These are phyloP conservation scores for Daubentonia madagascariensis DNA, from an alignment of 2,113 vertebrate genomes.

Conservation along the genomic window DNA sequence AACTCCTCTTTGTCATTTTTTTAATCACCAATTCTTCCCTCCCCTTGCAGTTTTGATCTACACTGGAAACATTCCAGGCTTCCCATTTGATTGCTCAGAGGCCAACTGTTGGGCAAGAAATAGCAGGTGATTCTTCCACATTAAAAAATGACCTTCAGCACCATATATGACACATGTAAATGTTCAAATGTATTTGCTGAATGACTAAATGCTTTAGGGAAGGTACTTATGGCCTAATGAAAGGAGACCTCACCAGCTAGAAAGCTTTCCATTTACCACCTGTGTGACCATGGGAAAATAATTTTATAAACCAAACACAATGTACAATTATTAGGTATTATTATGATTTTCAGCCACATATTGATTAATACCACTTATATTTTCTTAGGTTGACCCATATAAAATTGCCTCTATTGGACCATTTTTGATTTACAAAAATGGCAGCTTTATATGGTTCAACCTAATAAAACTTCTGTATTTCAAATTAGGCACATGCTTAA, in stretches of 20 bases:
- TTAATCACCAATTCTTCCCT: neutral
- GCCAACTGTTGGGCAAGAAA: neutral
- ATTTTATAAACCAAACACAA: neutral
- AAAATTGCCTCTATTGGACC: neutral
- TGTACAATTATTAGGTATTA: neutral
- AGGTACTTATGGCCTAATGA: neutral
- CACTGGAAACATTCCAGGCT: neutral
- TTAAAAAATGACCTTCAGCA: neutral
- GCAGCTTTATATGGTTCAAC: neutral
- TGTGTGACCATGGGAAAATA: neutral
- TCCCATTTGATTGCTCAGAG: neutral
- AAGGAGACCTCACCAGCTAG: neutral
- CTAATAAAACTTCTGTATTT: conserved; percentile 44
- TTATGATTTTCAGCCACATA: neutral
- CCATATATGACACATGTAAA: neutral
- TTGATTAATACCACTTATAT: neutral
- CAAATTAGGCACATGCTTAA: conserved; percentile 14
- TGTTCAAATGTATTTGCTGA: neutral
- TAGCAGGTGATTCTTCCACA: neutral
- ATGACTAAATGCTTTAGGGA: neutral
- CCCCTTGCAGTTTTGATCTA: neutral
- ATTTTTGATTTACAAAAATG: conserved; percentile 29
- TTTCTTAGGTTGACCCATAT: neutral
- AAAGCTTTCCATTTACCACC: neutral
- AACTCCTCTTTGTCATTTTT: neutral